Evolutionary conservation across 2,888 invertebrate genomes (phyloP), one percentile per base, ranked within the genome.

Genomic region (Unio pictorum): DNA sequence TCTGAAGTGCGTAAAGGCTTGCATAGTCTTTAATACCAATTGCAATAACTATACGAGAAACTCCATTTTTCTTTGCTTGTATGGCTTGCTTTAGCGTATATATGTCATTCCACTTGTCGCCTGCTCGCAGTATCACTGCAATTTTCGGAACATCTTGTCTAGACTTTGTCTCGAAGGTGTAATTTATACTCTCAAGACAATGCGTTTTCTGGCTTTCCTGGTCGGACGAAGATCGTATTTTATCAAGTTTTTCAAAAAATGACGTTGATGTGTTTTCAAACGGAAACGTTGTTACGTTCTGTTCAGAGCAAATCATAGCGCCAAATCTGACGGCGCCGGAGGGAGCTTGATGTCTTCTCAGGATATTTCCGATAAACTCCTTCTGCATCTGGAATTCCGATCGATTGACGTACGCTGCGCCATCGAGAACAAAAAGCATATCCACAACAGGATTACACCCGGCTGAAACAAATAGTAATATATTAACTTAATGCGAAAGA

Each of bases 391-490:
- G 23, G 58, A 69, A 45, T 59, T 69, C 62, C 28, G 66, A 45
- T n/a, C 55, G 55, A 26, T 54, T 72, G 61, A 68, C 57, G 30
- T 69, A 62, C n/a, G 68, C 18, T 11, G 72, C 68, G 5, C 65
- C 65, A 59, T 72, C 72, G 20, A 72, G 23, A 8, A 72, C 72
- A 58, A 72, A 72, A 8, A 69, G 63, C 30, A 72, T 68, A 20
- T 72, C 72, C 15, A 72, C 68, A 11, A 69, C 63, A 17, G 72
- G 72, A 54, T 72, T 65, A 58, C 72, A 72, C 8, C 66, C 45
- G 11, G 45, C 45, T 45, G 45, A 45, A 45, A 45, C 15, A 45
- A 45, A 45, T 45, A 3, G 15, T 11, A 45, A 15, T 45, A 45
- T 2, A 45, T 45, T 45, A 45, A 15, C 15, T 45, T 11, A 45